Evolutionary conservation across 37 sponge, comb jelly and placozoan genomes (phyloP).

Genomic region (Lycopodina hypogea): DNA sequence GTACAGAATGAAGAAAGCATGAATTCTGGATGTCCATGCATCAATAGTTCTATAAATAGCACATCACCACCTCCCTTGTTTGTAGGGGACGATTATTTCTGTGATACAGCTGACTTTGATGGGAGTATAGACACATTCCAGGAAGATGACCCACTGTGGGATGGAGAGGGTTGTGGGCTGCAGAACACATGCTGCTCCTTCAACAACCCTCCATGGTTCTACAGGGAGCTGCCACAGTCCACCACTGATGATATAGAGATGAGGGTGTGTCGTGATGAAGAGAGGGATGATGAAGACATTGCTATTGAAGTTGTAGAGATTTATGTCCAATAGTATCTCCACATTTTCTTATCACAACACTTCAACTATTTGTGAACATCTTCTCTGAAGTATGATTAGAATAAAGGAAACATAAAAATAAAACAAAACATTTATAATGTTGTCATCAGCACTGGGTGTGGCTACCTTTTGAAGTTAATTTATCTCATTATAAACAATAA

Average conservation of each 20-base stretch:
- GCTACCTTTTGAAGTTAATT: no score
- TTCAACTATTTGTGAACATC: no score
- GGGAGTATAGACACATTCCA: background rate
- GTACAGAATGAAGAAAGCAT: conserved; percentile 3
- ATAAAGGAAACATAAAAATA: no score
- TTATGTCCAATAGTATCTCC: background rate
- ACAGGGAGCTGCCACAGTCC: conserved; percentile 1
- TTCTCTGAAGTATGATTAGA: no score
- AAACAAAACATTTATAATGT: no score
- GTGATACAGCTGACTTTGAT: conserved; percentile 13
- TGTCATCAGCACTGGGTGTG: no score
- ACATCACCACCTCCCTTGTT: background rate
- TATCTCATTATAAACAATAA: no score
- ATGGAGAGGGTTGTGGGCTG: conserved; percentile 37
- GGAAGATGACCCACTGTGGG: conserved; percentile 41
- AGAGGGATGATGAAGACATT: background rate
- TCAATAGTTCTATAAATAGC: background rate
- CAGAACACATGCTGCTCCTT: conserved; percentile 32
- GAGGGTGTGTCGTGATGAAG: conserved; percentile 22
- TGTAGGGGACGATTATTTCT: conserved; percentile 21
- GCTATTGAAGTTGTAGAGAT: background rate
- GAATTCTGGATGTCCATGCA: conserved; percentile 20
- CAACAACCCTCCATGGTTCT: conserved; percentile 34
- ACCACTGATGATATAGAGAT: conserved; percentile 42
- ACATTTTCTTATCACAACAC: no score